Evolutionary conservation across 2,113 vertebrate genomes (phyloP).

Genomic region (Psammodynastes pulverulentus): DNA sequence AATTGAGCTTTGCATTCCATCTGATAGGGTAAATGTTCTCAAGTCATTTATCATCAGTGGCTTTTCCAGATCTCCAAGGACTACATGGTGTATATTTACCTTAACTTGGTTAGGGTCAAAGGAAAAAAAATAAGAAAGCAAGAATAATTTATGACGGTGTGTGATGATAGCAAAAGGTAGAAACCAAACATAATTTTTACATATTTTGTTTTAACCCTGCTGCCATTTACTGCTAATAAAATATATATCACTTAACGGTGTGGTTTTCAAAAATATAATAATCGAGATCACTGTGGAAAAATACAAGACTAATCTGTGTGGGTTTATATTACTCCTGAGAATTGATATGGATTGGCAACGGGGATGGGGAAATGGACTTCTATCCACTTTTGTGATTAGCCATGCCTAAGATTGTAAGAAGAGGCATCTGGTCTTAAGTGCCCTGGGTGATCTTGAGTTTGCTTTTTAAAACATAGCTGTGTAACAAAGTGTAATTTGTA

Average conservation of each 20-base stretch:
- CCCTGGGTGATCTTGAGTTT: background rate
- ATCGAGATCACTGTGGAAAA: slow-evolving; percentile 45
- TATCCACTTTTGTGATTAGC: background rate
- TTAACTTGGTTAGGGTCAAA: slow-evolving; percentile 63
- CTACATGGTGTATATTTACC: slow-evolving; percentile 53
- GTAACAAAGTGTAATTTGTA: background rate
- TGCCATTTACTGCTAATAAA: slow-evolving; percentile 52
- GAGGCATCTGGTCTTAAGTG: background rate
- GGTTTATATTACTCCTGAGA: slow-evolving; percentile 36
- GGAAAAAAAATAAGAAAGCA: slow-evolving; percentile 61
- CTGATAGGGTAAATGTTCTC: slow-evolving; percentile 62
- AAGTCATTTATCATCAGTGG: slow-evolving; percentile 59
- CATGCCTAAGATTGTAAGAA: background rate
- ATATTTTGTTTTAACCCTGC: slow-evolving; percentile 35
- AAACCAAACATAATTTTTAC: slow-evolving; percentile 51
- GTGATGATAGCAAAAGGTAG: slow-evolving; percentile 50
- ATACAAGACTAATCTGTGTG: slow-evolving; percentile 38
- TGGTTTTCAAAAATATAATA: slow-evolving; percentile 40
- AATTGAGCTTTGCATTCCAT: slow-evolving; percentile 67
- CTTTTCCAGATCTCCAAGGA: slow-evolving; percentile 61
- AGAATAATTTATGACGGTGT: slow-evolving; percentile 63
- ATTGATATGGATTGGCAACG: background rate
- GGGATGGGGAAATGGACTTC: background rate
- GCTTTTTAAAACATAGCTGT: background rate
- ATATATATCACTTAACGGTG: slow-evolving; percentile 20